These are phyloP conservation scores for Hecatera dysodea DNA, from an alignment of 2,888 invertebrate species.

Conservation along the genomic window DNA sequence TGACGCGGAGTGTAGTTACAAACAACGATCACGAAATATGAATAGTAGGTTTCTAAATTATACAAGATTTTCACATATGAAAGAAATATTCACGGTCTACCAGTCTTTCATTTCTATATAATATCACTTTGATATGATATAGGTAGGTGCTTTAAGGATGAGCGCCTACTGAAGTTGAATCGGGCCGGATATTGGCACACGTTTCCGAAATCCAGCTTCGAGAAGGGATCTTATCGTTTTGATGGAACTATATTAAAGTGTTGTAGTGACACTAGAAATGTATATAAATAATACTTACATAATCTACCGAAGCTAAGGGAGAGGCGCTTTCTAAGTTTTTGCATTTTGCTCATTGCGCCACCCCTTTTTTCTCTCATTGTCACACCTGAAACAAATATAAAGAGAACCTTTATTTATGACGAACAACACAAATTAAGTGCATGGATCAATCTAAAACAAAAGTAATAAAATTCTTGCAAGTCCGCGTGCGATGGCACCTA, in stretches of 20 bases:
- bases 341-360: slow-evolving; percentile 97
- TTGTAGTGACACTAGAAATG: slow-evolving; percentile 29
- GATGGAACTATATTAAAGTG: slow-evolving; percentile 31
- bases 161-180: slow-evolving; percentile 49
- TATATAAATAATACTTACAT: slow-evolving; percentile 93
- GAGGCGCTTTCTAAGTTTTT: slow-evolving; percentile 98
- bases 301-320: slow-evolving; percentile 99
- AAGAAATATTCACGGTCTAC: slow-evolving; percentile 40
- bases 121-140: slow-evolving; percentile 40
- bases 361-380: slow-evolving; percentile 98
- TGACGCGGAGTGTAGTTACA: too few relatives aligned
- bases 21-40: too few relatives aligned
- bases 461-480: slow-evolving; percentile 1
- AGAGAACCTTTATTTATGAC: slow-evolving; percentile 60
- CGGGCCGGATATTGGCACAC: slow-evolving; percentile 52
- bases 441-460: slow-evolving; percentile 1
- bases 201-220: slow-evolving; percentile 51
- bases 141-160: slow-evolving; percentile 30
- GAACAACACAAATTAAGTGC: background rate
- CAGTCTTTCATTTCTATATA: slow-evolving; percentile 42
- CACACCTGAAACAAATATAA: slow-evolving; percentile 92
- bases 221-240: slow-evolving; percentile 46
- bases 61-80: slow-evolving; percentile 16
- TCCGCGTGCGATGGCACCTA: slow-evolving; percentile 5
- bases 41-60: background rate